Conservation (phyloP, 35 echinoderm and acorn worm genomes). For the Apostichopus californicus region DNA sequence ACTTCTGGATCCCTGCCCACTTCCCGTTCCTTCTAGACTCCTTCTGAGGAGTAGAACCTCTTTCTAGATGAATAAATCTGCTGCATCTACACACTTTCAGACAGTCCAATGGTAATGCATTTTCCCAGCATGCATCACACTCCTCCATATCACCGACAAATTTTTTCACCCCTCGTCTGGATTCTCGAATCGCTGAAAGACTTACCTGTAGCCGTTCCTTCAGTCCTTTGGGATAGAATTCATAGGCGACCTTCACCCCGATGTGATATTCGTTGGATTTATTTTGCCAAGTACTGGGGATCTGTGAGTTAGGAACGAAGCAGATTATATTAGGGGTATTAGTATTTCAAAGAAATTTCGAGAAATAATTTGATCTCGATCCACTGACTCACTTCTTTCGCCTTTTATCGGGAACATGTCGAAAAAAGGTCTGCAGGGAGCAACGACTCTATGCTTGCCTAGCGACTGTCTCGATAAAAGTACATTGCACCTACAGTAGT, state of each 20-base stretch:
- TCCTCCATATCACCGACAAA: too few relatives aligned
- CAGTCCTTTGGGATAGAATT: conserved; percentile 87
- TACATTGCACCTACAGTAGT: too few relatives aligned
- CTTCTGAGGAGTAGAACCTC: too few relatives aligned
- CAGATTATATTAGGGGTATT: too few relatives aligned
- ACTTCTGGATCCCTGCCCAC: too few relatives aligned
- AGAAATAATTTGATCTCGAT: neutral
- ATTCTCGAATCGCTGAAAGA: neutral
- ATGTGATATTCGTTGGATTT: conserved; percentile 83
- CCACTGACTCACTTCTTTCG: neutral
- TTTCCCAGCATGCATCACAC: too few relatives aligned
- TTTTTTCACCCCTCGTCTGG: too few relatives aligned
- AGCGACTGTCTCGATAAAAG: too few relatives aligned
- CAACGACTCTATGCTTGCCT: neutral
- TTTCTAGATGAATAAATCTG: too few relatives aligned
- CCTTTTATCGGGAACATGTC: neutral
- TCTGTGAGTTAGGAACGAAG: conserved; percentile 41
- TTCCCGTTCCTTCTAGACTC: too few relatives aligned
- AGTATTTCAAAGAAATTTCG: neutral
- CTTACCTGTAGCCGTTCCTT: conserved; percentile 92
- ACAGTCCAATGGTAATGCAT: too few relatives aligned
- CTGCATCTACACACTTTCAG: too few relatives aligned
- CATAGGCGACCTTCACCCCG: conserved; percentile 91
- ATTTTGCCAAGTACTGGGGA: conserved; percentile 86
- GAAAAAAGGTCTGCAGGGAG: neutral